These are phyloP conservation scores for Serripes groenlandicus DNA, from an alignment of 2,888 invertebrate genomes.

Conservation along the genomic window DNA sequence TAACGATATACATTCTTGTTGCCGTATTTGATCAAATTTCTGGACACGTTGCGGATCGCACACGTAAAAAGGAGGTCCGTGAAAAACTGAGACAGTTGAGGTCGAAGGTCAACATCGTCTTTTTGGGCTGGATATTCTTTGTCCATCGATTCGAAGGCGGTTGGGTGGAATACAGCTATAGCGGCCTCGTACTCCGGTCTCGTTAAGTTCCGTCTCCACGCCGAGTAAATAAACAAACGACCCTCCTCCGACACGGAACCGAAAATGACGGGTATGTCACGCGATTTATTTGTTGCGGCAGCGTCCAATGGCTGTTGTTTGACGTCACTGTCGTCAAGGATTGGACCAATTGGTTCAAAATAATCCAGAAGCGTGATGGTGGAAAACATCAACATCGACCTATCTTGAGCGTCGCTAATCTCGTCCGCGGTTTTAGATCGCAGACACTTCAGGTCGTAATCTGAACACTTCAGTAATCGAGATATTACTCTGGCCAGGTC, in stretches of 20 bases:
- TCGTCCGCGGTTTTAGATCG: slow-evolving; percentile 68
- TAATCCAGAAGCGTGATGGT: slow-evolving; percentile 75
- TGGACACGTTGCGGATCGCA: slow-evolving; percentile 64
- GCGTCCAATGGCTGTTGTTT: slow-evolving; percentile 69
- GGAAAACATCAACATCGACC: slow-evolving; percentile 60
- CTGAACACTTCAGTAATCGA: slow-evolving; percentile 62
- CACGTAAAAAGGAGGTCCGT: slow-evolving; percentile 80
- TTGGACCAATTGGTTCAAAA: slow-evolving; percentile 79
- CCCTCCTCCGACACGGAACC: slow-evolving; percentile 78
- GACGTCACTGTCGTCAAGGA: slow-evolving; percentile 74
- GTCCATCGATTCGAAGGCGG: slow-evolving; percentile 61
- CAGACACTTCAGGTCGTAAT: slow-evolving; percentile 70
- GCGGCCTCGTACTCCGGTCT: slow-evolving; percentile 41
- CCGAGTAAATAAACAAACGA: slow-evolving; percentile 73
- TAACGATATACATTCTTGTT: slow-evolving; percentile 66
- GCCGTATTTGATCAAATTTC: slow-evolving; percentile 22
- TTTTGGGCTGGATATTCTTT: slow-evolving; percentile 66
- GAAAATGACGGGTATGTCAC: slow-evolving; percentile 76
- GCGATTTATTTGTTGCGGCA: slow-evolving; percentile 55
- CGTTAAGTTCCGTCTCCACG: slow-evolving; percentile 53
- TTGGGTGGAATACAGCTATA: slow-evolving; percentile 30
- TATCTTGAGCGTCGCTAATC: slow-evolving; percentile 71
- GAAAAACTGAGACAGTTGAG: slow-evolving; percentile 56
- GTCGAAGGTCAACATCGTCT: slow-evolving; percentile 61
- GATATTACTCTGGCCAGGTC: slow-evolving; percentile 64